A percentile compares a stretch with the other conserved stretches of the same genome.
Evolutionary conservation across 2,797 vertebrate genomes (phyloP).

Genomic region (Spinus pinus): DNA sequence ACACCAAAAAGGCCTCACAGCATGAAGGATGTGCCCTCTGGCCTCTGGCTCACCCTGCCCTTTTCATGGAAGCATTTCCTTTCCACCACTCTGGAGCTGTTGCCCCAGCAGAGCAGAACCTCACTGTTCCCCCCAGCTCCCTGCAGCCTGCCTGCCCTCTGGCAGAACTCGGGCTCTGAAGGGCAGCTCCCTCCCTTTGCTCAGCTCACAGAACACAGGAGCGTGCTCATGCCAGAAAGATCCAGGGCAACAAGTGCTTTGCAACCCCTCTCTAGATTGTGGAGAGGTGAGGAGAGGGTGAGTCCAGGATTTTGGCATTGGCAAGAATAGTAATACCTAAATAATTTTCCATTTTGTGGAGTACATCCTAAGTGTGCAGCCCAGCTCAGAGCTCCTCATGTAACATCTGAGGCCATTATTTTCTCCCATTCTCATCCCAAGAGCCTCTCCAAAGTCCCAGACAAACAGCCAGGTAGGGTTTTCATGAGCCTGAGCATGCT

Average conservation of each 20-base stretch:
- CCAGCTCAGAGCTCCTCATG: not conserved
- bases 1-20: not conserved
- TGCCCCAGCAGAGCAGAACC: not conserved
- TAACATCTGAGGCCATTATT: not conserved
- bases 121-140: not conserved
- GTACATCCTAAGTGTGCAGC: not conserved
- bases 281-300: rapidly evolving
- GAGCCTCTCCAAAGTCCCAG: not conserved
- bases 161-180: rapidly evolving
- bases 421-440: not conserved
- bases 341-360: not conserved
- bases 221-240: not conserved
- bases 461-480: not conserved
- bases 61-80: not conserved
- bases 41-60: not conserved
- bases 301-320: not conserved
- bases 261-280: not conserved
- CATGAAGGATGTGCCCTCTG: not conserved
- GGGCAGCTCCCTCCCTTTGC: rapidly evolving
- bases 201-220: rapidly evolving
- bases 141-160: not conserved
- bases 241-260: not conserved
- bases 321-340: not conserved
- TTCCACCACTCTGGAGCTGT: not conserved
- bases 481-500: not conserved